Percentiles rank a stretch among this genome's conserved stretches.
Evolutionary conservation across 2,113 vertebrate genomes (phyloP).

Genomic region (Scytalopus superciliaris): DNA sequence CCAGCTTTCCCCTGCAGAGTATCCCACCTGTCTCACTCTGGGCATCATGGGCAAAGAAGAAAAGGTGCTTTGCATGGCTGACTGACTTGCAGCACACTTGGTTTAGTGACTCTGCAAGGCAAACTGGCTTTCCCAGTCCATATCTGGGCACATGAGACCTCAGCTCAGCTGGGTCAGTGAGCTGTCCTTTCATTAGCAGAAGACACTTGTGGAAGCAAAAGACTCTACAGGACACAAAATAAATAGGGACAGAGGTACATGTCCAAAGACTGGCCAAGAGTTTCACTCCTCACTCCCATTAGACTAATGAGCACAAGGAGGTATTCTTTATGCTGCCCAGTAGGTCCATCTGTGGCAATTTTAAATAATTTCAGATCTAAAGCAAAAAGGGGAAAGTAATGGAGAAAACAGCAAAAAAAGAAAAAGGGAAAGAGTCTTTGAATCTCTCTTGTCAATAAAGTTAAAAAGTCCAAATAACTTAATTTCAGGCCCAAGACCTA

Average conservation of each 20-base stretch:
- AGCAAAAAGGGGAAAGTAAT: neutral
- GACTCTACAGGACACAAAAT: neutral
- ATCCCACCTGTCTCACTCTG: neutral
- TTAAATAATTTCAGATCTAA: neutral
- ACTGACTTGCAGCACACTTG: neutral
- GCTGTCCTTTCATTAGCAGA: neutral
- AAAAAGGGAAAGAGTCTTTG: neutral
- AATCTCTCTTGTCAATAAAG: neutral
- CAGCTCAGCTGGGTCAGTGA: neutral
- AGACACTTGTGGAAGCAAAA: rapidly evolving
- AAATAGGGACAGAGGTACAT: neutral
- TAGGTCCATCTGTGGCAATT: neutral
- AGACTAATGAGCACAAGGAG: neutral
- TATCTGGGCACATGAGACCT: rapidly evolving
- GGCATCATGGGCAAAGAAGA: neutral
- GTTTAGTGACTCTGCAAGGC: neutral
- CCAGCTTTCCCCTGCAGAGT: neutral
- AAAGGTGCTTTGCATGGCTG: rapidly evolving
- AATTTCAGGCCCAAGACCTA: neutral
- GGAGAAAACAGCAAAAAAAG: neutral
- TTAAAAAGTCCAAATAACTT: neutral
- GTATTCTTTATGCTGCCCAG: neutral
- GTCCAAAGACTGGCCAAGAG: neutral
- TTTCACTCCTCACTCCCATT: neutral
- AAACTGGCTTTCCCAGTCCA: neutral